Evolutionary conservation across 92 coral and sea anemone species (phyloP).

Genomic region (Nematostella vectensis): DNA sequence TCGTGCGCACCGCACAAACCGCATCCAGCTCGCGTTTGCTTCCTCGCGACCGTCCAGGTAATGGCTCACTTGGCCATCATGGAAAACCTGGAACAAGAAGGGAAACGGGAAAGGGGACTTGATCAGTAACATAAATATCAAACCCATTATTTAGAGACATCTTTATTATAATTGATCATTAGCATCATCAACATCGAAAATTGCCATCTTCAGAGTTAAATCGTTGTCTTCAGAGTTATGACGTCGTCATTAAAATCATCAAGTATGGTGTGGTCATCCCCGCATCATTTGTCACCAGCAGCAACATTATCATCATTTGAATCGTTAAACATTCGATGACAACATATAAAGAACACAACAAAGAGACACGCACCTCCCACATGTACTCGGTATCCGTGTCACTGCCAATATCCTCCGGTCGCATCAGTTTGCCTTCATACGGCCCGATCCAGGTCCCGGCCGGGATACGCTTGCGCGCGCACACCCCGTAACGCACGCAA

Average conservation of each 20-base stretch:
- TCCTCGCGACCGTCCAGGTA: constrained; percentile 95
- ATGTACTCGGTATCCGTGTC: constrained; percentile 90
- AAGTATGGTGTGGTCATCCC: too few relatives aligned
- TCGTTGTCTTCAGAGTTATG: too few relatives aligned
- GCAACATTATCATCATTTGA: too few relatives aligned
- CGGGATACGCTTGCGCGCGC: constrained; percentile 92
- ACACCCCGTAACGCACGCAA: constrained; percentile 90
- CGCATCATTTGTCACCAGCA: too few relatives aligned
- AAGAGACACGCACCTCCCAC: constrained; percentile 99
- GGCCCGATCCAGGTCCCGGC: constrained; percentile 99
- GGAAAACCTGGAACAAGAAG: constrained; percentile 82
- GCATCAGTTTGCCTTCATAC: constrained; percentile 92
- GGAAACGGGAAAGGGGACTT: too few relatives aligned
- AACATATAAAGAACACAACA: too few relatives aligned
- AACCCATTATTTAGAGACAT: background rate
- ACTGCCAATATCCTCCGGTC: constrained; percentile 87
- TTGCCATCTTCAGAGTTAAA: too few relatives aligned
- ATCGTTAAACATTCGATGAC: too few relatives aligned
- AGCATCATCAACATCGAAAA: too few relatives aligned
- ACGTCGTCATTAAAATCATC: too few relatives aligned
- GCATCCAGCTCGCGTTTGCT: constrained; percentile 98
- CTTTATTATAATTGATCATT: background rate
- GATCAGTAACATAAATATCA: too few relatives aligned
- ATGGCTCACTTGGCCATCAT: constrained; percentile 98
- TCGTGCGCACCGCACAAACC: constrained; percentile 95